Conservation (phyloP, 1,140 invertebrate species). For the Parasteatoda tepidariorum region DNA sequence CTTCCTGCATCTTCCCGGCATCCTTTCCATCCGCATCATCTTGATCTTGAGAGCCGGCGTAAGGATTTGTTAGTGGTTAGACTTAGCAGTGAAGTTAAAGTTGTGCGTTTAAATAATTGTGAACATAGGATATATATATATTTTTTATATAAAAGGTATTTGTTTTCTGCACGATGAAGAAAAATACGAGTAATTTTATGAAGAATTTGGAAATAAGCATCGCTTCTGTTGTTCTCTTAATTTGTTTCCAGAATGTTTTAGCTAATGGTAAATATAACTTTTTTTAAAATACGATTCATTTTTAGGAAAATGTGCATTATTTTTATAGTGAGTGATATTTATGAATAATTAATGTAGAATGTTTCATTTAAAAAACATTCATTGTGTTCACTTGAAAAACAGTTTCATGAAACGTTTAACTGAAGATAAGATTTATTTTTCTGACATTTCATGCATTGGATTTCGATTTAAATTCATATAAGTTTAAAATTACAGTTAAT, state of each 20-base stretch:
- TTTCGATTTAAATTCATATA: no score
- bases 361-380: no score
- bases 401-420: no score
- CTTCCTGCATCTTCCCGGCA: not conserved
- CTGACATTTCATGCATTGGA: no score
- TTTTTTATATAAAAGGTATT: not conserved
- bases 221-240: not conserved
- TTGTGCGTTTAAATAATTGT: not conserved
- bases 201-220: slow-evolving; percentile 19
- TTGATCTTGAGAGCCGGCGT: not conserved
- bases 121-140: not conserved
- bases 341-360: no score
- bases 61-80: not conserved
- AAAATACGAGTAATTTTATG: not conserved
- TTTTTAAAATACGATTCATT: no score
- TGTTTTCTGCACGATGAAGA: not conserved
- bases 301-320: no score
- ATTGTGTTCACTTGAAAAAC: no score
- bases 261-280: slow-evolving; percentile 13
- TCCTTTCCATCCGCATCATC: not conserved
- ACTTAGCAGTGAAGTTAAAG: not conserved
- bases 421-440: no score
- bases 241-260: slow-evolving; percentile 2
- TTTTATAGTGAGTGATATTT: no score
- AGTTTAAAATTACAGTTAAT: no score